Conservation (phyloP, 2,113 vertebrate genomes). For the Psittacula cyanocephala region DNA sequence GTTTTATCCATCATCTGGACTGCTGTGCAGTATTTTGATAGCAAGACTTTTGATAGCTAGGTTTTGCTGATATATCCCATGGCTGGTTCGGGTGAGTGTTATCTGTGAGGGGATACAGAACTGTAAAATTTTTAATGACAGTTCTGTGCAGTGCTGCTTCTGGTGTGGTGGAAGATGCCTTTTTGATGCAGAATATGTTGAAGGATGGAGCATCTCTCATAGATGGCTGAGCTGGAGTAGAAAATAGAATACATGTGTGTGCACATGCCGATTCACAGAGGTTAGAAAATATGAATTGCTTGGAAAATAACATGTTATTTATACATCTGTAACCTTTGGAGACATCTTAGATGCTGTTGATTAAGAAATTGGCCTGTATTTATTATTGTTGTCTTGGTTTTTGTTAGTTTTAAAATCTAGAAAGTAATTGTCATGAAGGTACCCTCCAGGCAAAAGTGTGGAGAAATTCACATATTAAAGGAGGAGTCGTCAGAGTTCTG, state of each 20-base stretch:
- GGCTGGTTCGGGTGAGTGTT: not conserved
- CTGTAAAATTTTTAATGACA: not conserved
- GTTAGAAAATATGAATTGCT: not conserved
- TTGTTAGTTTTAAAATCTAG: not conserved
- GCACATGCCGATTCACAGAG: fast-evolving
- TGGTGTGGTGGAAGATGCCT: not conserved
- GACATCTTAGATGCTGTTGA: not conserved
- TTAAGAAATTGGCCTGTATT: not conserved
- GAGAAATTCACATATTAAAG: not conserved
- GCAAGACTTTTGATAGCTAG: not conserved
- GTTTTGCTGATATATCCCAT: not conserved
- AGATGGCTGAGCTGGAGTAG: constrained; percentile 9
- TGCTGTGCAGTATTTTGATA: not conserved
- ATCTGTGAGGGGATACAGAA: not conserved
- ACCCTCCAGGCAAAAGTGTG: not conserved
- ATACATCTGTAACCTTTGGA: not conserved
- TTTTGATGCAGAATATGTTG: not conserved
- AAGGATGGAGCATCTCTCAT: not conserved
- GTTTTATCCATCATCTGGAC: not conserved
- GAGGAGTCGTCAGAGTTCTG: not conserved
- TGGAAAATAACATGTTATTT: not conserved
- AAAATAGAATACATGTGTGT: not conserved
- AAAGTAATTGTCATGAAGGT: not conserved
- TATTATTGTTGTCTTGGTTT: not conserved
- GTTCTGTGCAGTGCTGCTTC: not conserved